Evolutionary conservation across 1,140 invertebrate species (phyloP), one percentile per base, ranked within the genome.

Genomic region (Hypsibius dujardini): DNA sequence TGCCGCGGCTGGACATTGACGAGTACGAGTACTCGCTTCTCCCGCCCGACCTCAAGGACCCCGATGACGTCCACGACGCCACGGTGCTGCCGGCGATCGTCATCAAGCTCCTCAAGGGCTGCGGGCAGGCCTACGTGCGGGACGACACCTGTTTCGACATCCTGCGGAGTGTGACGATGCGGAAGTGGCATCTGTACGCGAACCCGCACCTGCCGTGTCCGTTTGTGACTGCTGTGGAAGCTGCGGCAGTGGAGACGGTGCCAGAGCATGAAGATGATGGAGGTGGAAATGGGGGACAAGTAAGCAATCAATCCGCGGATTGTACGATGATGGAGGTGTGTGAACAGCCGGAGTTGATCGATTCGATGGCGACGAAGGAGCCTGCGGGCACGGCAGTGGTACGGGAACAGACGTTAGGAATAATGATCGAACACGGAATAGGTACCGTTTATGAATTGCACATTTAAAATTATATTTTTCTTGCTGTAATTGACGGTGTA

Each of bases 71-170:
- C 12, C 45, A 15, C 62, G 62, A 67, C 45, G 12, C 62, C 3
- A 3, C 42, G 12, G 42, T 67, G 3, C 62, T 67, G 12, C 12
- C 62, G 3, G 45, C 12, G 12, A 67, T 67, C 45, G 45, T 67
- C 62, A 67, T 67, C 62, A 12, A 45, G 12, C 62, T 67, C 45
- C 62, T 67, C 12, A 67, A 67, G 62, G 62, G 62, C 45, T 67
- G 62, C 42, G 62, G 62, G 7, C 62, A 67, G 45, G 62, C 62
- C 12, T 67, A 67, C 62, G 62, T 67, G 42, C 62, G 62, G 12
- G 62, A 67, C 3, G 62, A 67, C 12, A 67, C 12, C 42, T 67
- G 62, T 42, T 67, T 15, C 62, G 62, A 67, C 45, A 67, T 67
- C 42, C 42, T 67, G 62, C 62, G 62, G 12, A 67, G 62, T 67